phyloP scores from a whole-genome alignment of 2,797 vertebrate species.

The Pipistrellus pygmaeus region DNA sequence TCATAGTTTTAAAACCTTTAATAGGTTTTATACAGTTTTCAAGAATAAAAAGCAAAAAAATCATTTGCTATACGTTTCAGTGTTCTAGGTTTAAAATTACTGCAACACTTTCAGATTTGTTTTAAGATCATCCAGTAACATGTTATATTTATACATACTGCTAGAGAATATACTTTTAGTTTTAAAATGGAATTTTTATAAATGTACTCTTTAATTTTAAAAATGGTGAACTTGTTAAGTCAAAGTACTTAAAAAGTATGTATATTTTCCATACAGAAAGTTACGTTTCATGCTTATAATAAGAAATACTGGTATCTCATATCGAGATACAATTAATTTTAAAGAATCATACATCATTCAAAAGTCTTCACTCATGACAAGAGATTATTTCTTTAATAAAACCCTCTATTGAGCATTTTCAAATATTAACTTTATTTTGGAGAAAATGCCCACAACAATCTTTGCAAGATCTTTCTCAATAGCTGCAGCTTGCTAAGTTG shows the following conservation, averaged over 20 bases:
- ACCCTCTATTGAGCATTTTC: slow-evolving; percentile 77
- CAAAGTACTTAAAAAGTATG: slow-evolving; percentile 90
- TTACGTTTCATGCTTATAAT: slow-evolving; percentile 88
- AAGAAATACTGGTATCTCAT: slow-evolving; percentile 89
- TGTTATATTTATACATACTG: slow-evolving; percentile 95
- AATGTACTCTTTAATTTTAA: slow-evolving; percentile 91
- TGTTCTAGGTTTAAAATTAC: slow-evolving; percentile 89
- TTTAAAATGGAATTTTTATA: slow-evolving; percentile 91
- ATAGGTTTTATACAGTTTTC: slow-evolving; percentile 81
- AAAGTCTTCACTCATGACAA: slow-evolving; percentile 79
- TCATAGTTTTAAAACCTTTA: slow-evolving; percentile 80
- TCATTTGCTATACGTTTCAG: slow-evolving; percentile 86
- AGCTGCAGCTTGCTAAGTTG: slow-evolving; percentile 82
- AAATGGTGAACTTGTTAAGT: slow-evolving; percentile 87
- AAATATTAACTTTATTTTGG: slow-evolving; percentile 74
- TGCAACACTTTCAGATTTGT: slow-evolving; percentile 94
- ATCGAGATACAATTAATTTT: slow-evolving; percentile 86
- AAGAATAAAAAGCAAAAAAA: slow-evolving; percentile 84
- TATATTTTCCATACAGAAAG: slow-evolving; percentile 91
- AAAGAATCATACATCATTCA: slow-evolving; percentile 79
- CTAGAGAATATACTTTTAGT: slow-evolving; percentile 91
- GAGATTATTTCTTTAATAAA: slow-evolving; percentile 71
- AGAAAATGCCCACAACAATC: slow-evolving; percentile 70
- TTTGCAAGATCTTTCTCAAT: slow-evolving; percentile 77
- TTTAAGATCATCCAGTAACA: slow-evolving; percentile 90